phyloP scores from a whole-genome alignment of 35 echinoderm and acorn worm genomes.

The Acanthaster planci region DNA sequence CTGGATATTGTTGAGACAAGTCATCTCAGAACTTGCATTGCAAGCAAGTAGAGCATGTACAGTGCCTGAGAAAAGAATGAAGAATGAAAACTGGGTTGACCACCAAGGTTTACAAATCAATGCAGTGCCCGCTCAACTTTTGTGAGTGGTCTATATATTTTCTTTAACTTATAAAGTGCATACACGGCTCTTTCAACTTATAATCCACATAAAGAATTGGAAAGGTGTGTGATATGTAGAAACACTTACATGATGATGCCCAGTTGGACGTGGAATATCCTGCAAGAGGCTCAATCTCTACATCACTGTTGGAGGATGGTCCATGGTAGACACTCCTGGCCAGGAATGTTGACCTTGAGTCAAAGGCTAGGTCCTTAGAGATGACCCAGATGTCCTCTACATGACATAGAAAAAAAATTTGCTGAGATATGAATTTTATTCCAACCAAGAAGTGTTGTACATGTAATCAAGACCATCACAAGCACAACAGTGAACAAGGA shows the following conservation, averaged over 20 bases:
- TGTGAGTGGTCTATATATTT: too few species aligned
- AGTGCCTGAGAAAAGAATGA: conserved; percentile 28
- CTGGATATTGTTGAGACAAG: conserved; percentile 72
- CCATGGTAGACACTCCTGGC: conserved; percentile 91
- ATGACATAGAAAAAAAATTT: conserved; percentile 28
- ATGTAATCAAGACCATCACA: too few species aligned
- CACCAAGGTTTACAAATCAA: too few species aligned
- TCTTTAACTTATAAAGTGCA: too few species aligned
- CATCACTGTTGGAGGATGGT: conserved; percentile 77
- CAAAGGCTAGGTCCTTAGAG: conserved; percentile 74
- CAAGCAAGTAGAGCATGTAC: conserved; percentile 72
- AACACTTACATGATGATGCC: conserved; percentile 59
- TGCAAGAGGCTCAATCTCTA: conserved; percentile 86
- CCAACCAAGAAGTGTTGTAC: too few species aligned
- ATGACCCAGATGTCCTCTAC: conserved; percentile 93
- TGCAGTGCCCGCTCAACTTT: too few species aligned
- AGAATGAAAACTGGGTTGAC: background rate
- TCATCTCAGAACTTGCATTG: conserved; percentile 83
- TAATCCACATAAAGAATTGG: too few species aligned
- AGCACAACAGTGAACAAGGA: too few species aligned
- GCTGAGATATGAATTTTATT: background rate
- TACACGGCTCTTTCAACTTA: too few species aligned
- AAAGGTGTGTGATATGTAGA: background rate
- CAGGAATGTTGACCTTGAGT: conserved; percentile 62
- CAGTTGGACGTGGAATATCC: conserved; percentile 96